phyloP scores from a whole-genome alignment of 2,888 invertebrate species.

The Athalia rosae region DNA sequence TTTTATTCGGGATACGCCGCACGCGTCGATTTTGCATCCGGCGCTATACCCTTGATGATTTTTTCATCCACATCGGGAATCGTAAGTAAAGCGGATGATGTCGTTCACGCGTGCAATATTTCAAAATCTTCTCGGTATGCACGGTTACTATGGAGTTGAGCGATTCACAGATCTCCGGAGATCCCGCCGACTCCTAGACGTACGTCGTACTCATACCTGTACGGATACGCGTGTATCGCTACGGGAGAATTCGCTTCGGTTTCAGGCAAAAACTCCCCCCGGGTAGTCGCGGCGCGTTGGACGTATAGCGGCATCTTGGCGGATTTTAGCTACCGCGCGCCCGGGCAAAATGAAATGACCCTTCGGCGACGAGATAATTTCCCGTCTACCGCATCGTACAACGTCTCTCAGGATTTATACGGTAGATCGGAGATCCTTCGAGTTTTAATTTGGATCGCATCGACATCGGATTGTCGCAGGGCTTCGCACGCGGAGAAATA shows the following conservation, averaged over 20 bases:
- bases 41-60: too few relatives aligned
- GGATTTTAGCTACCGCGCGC: conserved; percentile 38
- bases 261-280: conserved; percentile 1
- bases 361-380: conserved; percentile 40
- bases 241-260: conserved; percentile 14
- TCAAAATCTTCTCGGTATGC: too few relatives aligned
- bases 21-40: too few relatives aligned
- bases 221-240: too few relatives aligned
- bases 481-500: neutral
- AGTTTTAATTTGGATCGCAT: neutral
- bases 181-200: neutral
- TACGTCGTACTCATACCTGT: neutral
- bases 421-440: neutral
- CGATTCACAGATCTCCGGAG: neutral
- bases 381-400: conserved; percentile 14
- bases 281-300: conserved; percentile 11
- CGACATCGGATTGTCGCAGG: too few relatives aligned
- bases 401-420: conserved; percentile 14
- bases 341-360: conserved; percentile 19
- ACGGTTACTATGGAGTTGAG: too few relatives aligned
- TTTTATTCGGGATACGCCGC: too few relatives aligned
- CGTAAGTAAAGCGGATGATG: neutral
- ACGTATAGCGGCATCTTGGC: neutral
- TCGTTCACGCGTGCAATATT: neutral
- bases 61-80: too few relatives aligned